Percentiles rank a stretch among this genome's conserved stretches.
Conservation (phyloP, 1,140 invertebrate genomes). For the Trinorchestia longiramus region DNA sequence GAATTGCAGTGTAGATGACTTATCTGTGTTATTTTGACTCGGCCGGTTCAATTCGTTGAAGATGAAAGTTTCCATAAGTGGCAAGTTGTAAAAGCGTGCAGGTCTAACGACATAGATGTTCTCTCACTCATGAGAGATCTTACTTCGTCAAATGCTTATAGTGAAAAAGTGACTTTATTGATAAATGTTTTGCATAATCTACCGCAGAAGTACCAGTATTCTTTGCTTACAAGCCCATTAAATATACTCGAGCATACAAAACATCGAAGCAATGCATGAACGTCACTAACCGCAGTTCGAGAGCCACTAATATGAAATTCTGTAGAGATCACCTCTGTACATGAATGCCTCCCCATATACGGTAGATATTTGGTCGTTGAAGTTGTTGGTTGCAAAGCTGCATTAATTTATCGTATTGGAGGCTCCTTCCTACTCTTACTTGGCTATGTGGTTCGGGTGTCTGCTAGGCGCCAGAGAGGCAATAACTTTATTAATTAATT, state of each 20-base stretch:
- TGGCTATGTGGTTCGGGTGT: background rate
- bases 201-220: background rate
- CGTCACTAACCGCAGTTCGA: background rate
- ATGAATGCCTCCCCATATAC: background rate
- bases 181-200: too few species aligned
- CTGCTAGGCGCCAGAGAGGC: slow-evolving; percentile 17
- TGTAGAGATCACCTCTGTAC: background rate
- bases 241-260: background rate
- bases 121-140: too few species aligned
- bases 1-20: too few species aligned
- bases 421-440: background rate
- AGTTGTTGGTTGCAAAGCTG: background rate
- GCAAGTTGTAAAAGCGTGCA: too few species aligned
- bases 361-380: background rate
- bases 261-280: background rate
- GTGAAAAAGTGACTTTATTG: too few species aligned
- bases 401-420: background rate
- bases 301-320: background rate
- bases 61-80: too few species aligned
- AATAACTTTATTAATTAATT: slow-evolving; percentile 31
- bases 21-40: too few species aligned
- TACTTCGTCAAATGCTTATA: too few species aligned
- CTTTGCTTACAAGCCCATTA: background rate
- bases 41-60: too few species aligned
- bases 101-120: too few species aligned